These are phyloP conservation scores for Rhabdornis inornatus DNA, from an alignment of 2,113 vertebrate species.

Conservation along the genomic window DNA sequence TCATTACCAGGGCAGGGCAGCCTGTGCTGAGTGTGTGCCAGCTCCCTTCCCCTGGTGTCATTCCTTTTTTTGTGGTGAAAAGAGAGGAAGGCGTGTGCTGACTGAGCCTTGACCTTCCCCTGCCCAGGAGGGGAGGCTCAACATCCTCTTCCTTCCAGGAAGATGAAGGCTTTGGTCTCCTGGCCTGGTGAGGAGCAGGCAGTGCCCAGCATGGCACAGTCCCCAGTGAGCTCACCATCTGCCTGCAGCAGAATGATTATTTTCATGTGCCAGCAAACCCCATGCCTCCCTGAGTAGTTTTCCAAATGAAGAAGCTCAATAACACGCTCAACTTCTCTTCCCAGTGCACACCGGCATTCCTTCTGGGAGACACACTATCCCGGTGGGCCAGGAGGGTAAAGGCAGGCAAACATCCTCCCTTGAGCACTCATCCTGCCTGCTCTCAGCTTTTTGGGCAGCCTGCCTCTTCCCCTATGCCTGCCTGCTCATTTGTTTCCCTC, in stretches of 20 bases:
- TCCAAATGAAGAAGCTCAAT: background rate
- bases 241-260: background rate
- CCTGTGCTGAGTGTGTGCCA: background rate
- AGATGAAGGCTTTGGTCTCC: background rate
- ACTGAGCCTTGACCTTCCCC: slow-evolving; percentile 2
- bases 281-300: background rate
- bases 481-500: background rate
- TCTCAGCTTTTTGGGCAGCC: background rate
- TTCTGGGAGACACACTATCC: accelerated
- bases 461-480: background rate
- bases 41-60: background rate
- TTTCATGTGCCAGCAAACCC: background rate
- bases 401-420: accelerated
- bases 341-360: accelerated
- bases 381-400: background rate
- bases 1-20: background rate
- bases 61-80: background rate
- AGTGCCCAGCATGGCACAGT: accelerated
- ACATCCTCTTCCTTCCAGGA: slow-evolving; percentile 33
- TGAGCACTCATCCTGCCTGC: background rate
- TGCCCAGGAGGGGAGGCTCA: background rate
- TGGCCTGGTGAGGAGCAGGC: background rate
- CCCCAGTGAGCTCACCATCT: background rate
- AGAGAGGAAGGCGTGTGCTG: background rate
- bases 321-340: background rate